Conservation (phyloP, 2,888 invertebrate genomes). For the Drosophila fungiperda region DNA sequence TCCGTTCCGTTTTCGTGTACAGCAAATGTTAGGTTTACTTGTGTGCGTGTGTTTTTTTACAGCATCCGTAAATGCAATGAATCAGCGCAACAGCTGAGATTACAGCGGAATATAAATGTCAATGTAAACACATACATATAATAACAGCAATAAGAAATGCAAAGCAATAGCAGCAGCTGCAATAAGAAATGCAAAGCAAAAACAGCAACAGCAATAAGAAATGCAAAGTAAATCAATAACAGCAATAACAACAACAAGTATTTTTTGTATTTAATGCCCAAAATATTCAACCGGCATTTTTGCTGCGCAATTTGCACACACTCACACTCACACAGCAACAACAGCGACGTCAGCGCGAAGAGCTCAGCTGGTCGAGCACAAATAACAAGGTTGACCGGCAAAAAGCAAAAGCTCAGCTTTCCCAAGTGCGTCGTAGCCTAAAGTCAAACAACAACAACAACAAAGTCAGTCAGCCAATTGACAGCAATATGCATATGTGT, state of each 20-base stretch:
- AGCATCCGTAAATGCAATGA: constrained; percentile 32
- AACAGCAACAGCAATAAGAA: not conserved
- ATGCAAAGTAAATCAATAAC: not conserved
- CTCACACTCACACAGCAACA: constrained; percentile 10
- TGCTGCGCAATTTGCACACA: constrained; percentile 72
- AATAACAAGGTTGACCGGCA: constrained; percentile 61
- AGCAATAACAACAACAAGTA: constrained; percentile 4
- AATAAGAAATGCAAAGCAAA: not conserved
- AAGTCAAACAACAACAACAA: constrained; percentile 28
- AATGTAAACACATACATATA: not conserved
- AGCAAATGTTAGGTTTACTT: not conserved
- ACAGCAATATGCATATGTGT: not conserved
- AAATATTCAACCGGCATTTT: constrained; percentile 63
- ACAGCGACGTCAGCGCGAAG: constrained; percentile 5
- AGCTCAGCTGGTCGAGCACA: constrained; percentile 74
- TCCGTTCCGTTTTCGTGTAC: constrained; percentile 51
- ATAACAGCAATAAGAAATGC: not conserved
- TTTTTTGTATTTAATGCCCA: constrained; percentile 42
- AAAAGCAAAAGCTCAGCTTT: constrained; percentile 67
- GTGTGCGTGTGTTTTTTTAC: not conserved
- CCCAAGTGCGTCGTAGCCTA: constrained; percentile 69
- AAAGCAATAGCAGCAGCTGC: constrained; percentile 2
- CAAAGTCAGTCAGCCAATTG: constrained; percentile 25
- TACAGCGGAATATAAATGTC: constrained; percentile 2
- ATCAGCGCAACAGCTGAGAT: constrained; percentile 46